Conservation (phyloP, 2,888 invertebrate genomes). For the Lamproptera curius region DNA sequence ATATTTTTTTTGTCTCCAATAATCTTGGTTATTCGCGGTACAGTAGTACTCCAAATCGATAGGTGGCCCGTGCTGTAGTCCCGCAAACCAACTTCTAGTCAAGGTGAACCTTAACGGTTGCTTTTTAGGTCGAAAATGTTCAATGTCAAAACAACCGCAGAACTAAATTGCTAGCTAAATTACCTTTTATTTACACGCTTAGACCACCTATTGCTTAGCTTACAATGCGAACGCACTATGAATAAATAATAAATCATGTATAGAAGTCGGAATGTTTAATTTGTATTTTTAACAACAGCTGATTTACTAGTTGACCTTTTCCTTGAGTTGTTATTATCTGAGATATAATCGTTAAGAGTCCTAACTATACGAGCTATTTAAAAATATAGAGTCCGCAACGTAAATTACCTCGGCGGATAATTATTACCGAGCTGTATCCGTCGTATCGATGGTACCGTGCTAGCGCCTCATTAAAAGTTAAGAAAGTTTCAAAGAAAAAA, state of each 20-base stretch:
- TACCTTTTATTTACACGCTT: constrained; percentile 35
- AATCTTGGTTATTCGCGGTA: neutral
- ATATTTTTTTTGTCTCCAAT: neutral
- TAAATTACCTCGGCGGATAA: too few relatives aligned
- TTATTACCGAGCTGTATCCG: too few relatives aligned
- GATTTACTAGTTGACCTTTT: too few relatives aligned
- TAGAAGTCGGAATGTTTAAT: too few relatives aligned
- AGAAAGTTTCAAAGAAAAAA: too few relatives aligned
- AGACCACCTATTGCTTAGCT: neutral
- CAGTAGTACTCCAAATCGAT: constrained; percentile 42
- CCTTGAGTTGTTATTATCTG: too few relatives aligned
- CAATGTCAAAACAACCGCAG: constrained; percentile 67
- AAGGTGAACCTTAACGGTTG: constrained; percentile 51
- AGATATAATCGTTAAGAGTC: too few relatives aligned
- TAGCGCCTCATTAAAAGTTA: too few relatives aligned
- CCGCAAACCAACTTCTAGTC: constrained; percentile 50
- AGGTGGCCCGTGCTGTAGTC: constrained; percentile 54
- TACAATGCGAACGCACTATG: neutral
- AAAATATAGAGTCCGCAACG: too few relatives aligned
- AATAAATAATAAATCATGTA: neutral
- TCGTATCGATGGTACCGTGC: too few relatives aligned
- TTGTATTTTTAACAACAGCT: too few relatives aligned
- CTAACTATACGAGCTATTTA: too few relatives aligned
- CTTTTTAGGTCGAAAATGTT: constrained; percentile 57
- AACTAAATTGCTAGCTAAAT: constrained; percentile 54